Base-by-base conservation (phyloP, 1,140 invertebrate species). In the Steinernema khuongi region DNA sequence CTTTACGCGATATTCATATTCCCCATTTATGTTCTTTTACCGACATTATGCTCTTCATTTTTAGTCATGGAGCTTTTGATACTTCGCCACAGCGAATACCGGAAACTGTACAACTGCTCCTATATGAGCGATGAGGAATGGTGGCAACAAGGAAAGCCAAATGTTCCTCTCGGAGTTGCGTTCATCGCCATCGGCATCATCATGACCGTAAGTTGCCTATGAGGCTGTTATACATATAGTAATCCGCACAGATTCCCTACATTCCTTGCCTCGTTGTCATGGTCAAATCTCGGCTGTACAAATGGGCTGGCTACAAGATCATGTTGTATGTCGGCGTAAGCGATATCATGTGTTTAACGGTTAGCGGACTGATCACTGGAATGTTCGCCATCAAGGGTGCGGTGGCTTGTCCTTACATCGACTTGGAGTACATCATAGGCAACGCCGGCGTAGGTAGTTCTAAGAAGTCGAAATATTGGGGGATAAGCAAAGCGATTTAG, bases 251-350 rank as follows among this genome's bases (percentile, higher is more conserved):
- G 68, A 19, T 32, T 4, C 68, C 68, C 2, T 74, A 74, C 33
- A 31, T 74, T 19, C 74, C 74, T 31, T 74, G 75, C 43, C 28
- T 74, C 19, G 30, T 74, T 28, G 67, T 66, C 1, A 74, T 74
- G 75, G 74, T 74, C 31, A 29, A 74, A 74, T 36, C 74, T 1
- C 1, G 31, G 31, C 43, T 74, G 1, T 26, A 60, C 74, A 18
- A 22, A 1, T 31, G 29, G 28, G 75, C 74, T 26, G 75, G 74
- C 75, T 74, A 74, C 74, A 74, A 74, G 36, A 31, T 74, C 7
- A 74, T 74, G 74, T 72, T 74, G 26, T 76, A 77, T 36, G 31
- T 74, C 1, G 71, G 72, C 72, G 19, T 74, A 43, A 31, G 70
- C 7, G 72, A 74, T 33, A 31, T 73, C 30, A 11, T 74, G 50